Evolutionary conservation across 2,888 invertebrate species (phyloP).

Genomic region (Zeuzera pyrina): DNA sequence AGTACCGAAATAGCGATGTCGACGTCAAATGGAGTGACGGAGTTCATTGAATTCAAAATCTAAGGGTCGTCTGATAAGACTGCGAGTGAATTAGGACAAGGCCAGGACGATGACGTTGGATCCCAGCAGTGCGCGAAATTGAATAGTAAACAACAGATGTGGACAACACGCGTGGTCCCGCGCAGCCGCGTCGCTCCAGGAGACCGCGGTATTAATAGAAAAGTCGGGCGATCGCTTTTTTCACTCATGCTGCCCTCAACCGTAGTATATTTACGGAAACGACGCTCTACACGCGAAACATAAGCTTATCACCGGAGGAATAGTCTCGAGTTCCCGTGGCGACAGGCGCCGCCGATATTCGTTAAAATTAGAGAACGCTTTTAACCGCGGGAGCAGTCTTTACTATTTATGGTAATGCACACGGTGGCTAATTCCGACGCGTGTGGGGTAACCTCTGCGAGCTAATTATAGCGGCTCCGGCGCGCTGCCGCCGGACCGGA

Average conservation of each 20-base stretch:
- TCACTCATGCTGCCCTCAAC: constrained; percentile 12
- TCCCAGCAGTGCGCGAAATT: background rate
- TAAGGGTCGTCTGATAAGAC: too few relatives aligned
- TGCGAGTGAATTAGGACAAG: too few relatives aligned
- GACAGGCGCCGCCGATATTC: constrained; percentile 16
- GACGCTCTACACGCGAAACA: constrained; percentile 21
- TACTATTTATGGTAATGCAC: constrained; percentile 67
- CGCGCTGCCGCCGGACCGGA: constrained; percentile 8
- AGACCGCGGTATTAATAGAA: constrained; percentile 38
- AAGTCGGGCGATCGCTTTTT: constrained; percentile 27
- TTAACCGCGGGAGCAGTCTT: constrained; percentile 50
- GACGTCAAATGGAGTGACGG: too few relatives aligned
- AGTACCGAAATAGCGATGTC: too few relatives aligned
- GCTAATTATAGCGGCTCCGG: constrained; percentile 27
- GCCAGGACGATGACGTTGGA: too few relatives aligned
- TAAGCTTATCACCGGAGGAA: constrained; percentile 2
- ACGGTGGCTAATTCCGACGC: constrained; percentile 38
- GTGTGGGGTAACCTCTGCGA: constrained; percentile 40
- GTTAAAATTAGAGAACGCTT: constrained; percentile 61
- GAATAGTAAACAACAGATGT: background rate
- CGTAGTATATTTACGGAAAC: constrained; percentile 39
- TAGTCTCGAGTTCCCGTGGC: constrained; percentile 1
- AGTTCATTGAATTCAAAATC: too few relatives aligned
- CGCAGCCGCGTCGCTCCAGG: constrained; percentile 22
- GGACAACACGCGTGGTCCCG: background rate